Evolutionary conservation across 2,797 vertebrate species (phyloP), one percentile per base, ranked within the genome.

Genomic region (Phalloptychus januarius): DNA sequence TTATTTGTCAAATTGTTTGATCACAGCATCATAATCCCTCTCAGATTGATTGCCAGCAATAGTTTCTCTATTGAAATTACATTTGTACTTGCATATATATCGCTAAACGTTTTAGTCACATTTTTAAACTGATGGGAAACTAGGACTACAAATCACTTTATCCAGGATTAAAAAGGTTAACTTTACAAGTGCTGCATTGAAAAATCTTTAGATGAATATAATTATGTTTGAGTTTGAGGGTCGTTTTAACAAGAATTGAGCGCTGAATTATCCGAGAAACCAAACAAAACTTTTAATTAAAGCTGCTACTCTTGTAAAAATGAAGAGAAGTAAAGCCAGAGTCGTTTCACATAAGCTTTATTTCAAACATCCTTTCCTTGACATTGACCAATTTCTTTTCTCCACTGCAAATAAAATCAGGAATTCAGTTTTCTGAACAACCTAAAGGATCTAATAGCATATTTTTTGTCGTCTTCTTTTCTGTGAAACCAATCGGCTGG

Each of bases 401-500:
- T 69, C 40, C 40, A 4, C 11, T 42, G 40, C 65, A 69, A 69
- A 69, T 69, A 72, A 72, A 52, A 52, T 36, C 71, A 79, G 71
- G n/a, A 73, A 63, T 74, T 74, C 44, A 28, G 72, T 44, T 69
- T 44, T 2, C 65, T 42, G 65, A 69, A 15, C 38, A n/a, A 38
- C 38, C 23, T 42, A n/a, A 69, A 44, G 65, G 65, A 69, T 69
- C 25, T 42, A 44, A 69, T 69, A 4, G 23, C 38, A 5, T 38
- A 23, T 69, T 69, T 42, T 69, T 52, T 45, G 20, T 54, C 85
- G 85, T 91, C 80, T 79, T 71, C 50, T 48, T 67, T 75, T 77
- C 83, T 69, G 78, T 79, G 74, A 82, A 87, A 77, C 69, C 80
- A 52, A 69, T 82, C 78, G 3, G 67, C 75, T 72, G 89, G 85